phyloP scores from a whole-genome alignment of 2,113 vertebrate species.

The Psilopsiagon aurifrons region DNA sequence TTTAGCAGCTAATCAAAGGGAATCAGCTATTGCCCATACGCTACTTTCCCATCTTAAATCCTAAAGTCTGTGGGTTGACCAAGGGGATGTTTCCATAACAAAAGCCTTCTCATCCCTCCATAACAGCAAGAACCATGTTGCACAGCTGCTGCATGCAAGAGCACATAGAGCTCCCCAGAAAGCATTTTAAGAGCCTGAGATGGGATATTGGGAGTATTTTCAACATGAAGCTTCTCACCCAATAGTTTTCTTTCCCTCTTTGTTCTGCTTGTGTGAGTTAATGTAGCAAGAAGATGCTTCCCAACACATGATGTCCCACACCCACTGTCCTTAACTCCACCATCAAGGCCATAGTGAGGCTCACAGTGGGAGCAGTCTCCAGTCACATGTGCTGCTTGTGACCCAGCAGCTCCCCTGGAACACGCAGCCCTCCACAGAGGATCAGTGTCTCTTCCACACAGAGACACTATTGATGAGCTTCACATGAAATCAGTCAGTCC shows the following conservation, averaged over 20 bases:
- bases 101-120: neutral
- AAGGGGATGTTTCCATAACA: neutral
- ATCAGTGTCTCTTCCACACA: slow-evolving; percentile 56
- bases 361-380: neutral
- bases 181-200: neutral
- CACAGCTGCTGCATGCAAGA: neutral
- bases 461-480: slow-evolving; percentile 45
- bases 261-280: too few species aligned
- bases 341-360: neutral
- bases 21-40: rapidly evolving
- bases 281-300: neutral
- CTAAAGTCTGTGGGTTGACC: neutral
- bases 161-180: neutral
- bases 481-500: slow-evolving; percentile 54
- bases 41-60: neutral
- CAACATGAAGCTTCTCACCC: rapidly evolving
- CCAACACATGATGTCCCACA: neutral
- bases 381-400: slow-evolving; percentile 68
- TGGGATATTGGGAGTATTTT: neutral
- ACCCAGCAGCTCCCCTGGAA: slow-evolving; percentile 10
- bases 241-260: neutral
- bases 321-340: neutral
- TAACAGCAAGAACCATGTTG: rapidly evolving
- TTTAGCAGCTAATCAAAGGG: neutral
- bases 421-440: slow-evolving; percentile 37